Percentiles rank a stretch among this genome's conserved stretches.
phyloP scores from a whole-genome alignment of 2,888 invertebrate genomes.

The Hedychridium roseum region DNA sequence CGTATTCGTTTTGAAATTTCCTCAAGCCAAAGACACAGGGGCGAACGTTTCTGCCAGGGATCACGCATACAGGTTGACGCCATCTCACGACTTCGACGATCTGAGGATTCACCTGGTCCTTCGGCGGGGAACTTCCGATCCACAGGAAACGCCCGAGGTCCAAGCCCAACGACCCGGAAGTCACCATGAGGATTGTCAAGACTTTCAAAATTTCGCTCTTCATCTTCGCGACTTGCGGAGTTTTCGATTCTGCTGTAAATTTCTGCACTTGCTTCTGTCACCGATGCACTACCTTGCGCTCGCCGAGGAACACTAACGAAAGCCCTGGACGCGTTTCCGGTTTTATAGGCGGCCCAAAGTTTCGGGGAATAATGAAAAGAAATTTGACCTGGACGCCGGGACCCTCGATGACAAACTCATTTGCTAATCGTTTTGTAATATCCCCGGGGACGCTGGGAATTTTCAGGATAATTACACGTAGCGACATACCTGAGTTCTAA shows the following conservation, averaged over 20 bases:
- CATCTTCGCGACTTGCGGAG: background rate
- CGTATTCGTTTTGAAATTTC: constrained; percentile 23
- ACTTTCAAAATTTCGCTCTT: background rate
- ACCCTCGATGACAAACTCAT: no score
- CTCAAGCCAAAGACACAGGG: constrained; percentile 16
- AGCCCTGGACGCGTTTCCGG: no score
- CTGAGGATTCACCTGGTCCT: constrained; percentile 13
- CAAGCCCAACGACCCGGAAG: constrained; percentile 1
- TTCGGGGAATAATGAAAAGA: no score
- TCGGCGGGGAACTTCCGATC: background rate
- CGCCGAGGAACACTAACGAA: no score
- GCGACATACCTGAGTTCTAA: no score
- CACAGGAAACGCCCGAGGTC: constrained; percentile 21
- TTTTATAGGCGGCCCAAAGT: no score
- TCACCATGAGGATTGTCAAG: constrained; percentile 1
- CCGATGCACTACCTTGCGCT: no score
- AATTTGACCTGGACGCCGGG: no score
- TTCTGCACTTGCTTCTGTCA: no score
- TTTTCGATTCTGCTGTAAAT: background rate
- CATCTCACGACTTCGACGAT: constrained; percentile 36
- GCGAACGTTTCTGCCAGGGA: constrained; percentile 19
- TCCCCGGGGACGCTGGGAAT: no score
- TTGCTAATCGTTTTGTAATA: no score
- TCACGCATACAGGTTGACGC: constrained; percentile 41
- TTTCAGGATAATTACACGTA: no score